Evolutionary conservation across 1,140 invertebrate genomes (phyloP), one percentile per base, ranked within the genome.

Genomic region (Pseudobourletiella spinata): DNA sequence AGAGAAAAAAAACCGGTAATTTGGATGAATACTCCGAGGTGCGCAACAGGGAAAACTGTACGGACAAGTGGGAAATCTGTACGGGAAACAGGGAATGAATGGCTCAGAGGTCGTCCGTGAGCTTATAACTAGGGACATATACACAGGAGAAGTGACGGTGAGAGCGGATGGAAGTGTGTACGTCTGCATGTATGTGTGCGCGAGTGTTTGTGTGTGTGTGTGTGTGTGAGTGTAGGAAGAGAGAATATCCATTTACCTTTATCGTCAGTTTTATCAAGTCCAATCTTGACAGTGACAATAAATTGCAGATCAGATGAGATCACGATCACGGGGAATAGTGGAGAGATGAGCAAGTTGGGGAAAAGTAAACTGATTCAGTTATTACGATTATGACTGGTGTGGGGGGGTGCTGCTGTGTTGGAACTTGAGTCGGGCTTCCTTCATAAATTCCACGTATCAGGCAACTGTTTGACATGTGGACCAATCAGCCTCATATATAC

Each of bases 231-330:
- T 48, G 44, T 48, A 22, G 20, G 11, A 48, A n/a, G 8, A 39
- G 32, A 39, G n/a, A 39, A n/a, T n/a, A 39, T n/a, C 32, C 32
- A 39, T n/a, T 39, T 39, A 39, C 32, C 32, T 39, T 48, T 48
- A 48, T 22, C 44, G 14, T 48, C 11, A 18, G 44, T 48, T 48
- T 48, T 48, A 48, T 48, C 44, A 48, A 48, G 6, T 48, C 44
- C 44, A 48, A 48, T 48, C 44, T 48, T 48, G 44, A 48, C 44
- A 48, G 44, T 48, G 44, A 48, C 44, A 48, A 48, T 48, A 48
- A 48, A 48, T 48, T 48, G 44, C 20, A 48, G 44, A 48, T 48
- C 44, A 48, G 44, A 48, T 48, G 44, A 48, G 44, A 48, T 48
- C 44, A 48, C 44, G 44, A 48, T 48, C 18, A 18, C 44, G 22